Conservation (phyloP, 2,797 vertebrate species). For the Eurystomus glaucurus region DNA sequence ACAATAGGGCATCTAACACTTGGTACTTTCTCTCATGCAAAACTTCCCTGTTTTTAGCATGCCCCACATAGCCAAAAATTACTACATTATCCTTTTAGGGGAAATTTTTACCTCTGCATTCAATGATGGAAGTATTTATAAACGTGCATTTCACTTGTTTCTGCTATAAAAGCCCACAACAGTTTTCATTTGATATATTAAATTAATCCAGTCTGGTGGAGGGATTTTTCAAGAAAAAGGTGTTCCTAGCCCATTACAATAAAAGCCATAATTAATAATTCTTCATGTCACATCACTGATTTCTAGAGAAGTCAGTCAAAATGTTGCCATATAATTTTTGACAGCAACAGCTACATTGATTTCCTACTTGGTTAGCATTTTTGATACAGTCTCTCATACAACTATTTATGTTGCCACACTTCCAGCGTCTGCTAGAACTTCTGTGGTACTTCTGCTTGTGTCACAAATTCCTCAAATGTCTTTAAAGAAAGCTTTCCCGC, state of each 20-base stretch:
- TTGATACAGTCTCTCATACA: conserved; percentile 26
- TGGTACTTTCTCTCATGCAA: not conserved
- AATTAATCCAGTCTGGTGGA: not conserved
- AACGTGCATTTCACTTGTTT: not conserved
- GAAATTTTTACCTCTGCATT: not conserved
- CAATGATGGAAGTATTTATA: not conserved
- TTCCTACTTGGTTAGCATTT: conserved; percentile 21
- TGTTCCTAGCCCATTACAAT: not conserved
- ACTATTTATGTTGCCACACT: not conserved
- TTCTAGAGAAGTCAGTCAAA: conserved; percentile 30
- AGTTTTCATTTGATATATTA: not conserved
- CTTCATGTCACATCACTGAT: not conserved
- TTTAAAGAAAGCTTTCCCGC: not conserved
- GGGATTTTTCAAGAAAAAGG: not conserved
- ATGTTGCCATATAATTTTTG: conserved; percentile 27
- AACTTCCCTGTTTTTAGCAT: not conserved
- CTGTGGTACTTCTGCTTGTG: not conserved
- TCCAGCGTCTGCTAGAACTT: not conserved
- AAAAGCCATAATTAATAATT: conserved; percentile 12
- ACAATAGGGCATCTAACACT: not conserved
- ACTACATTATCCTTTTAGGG: not conserved
- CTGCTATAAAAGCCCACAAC: not conserved
- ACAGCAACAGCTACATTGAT: not conserved
- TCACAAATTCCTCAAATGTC: not conserved
- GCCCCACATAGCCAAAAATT: not conserved